phyloP scores from a whole-genome alignment of 2,888 invertebrate species.

The Pristionchus fissidentatus region DNA sequence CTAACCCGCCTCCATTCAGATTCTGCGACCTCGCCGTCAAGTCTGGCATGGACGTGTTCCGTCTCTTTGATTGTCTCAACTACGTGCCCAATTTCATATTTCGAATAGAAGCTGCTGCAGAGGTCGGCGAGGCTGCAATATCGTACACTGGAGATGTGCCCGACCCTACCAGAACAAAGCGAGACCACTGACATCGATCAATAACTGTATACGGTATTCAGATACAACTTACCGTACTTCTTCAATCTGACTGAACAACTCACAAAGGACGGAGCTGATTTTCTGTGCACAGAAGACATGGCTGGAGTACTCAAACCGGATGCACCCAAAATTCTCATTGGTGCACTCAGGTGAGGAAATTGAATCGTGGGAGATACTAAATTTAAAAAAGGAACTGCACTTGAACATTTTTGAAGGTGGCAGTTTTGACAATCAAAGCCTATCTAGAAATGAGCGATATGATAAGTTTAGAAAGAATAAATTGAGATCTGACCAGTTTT shows the following conservation, averaged over 20 bases:
- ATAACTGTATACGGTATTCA: background rate
- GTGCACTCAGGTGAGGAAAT: slow-evolving; percentile 88
- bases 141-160: slow-evolving; percentile 98
- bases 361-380: slow-evolving; percentile 84
- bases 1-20: slow-evolving; percentile 76
- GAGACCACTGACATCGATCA: no score
- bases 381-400: slow-evolving; percentile 95
- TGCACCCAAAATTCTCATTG: slow-evolving; percentile 88
- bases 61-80: slow-evolving; percentile 97
- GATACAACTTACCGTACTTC: slow-evolving; percentile 94
- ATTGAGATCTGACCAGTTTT: no score
- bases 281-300: slow-evolving; percentile 75
- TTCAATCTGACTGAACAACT: slow-evolving; percentile 91
- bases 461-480: no score
- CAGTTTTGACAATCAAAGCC: no score
- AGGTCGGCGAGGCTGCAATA: slow-evolving; percentile 82
- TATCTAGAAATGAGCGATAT: no score
- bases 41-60: slow-evolving; percentile 97
- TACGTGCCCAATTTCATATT: slow-evolving; percentile 95
- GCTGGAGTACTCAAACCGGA: slow-evolving; percentile 88
- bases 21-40: slow-evolving; percentile 96
- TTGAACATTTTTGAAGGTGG: no score
- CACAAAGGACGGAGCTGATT: slow-evolving; percentile 83
- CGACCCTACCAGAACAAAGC: slow-evolving; percentile 88
- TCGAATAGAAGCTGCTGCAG: slow-evolving; percentile 96